Evolutionary conservation across 2,888 invertebrate genomes (phyloP), one percentile per base, ranked within the genome.

Genomic region (Drosophila mettleri): DNA sequence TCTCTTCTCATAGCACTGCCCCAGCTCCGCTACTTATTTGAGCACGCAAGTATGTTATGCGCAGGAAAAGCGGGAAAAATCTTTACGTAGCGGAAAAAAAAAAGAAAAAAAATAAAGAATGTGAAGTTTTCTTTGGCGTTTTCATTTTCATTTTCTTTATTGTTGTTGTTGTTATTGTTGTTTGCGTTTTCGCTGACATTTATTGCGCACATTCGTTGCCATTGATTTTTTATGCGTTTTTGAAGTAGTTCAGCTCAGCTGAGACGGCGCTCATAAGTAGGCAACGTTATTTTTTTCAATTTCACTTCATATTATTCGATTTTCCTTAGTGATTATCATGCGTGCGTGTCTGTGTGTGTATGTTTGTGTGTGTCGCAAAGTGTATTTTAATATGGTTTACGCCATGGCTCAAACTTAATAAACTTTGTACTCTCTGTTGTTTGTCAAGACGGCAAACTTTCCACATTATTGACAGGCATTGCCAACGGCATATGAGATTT

Each of bases 181-280:
- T 61, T 73, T 52, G 61, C 74, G 34, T 79, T 82, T 80, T 67
- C 69, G 64, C 89, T 80, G 82, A 86, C 89, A 83, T 89, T 83
- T 89, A 87, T 87, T 78, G 82, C 87, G 87, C 89, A 82, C 89
- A 82, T 82, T 76, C 73, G 67, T 69, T 72, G 73, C 77, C 84
- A 89, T 89, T 89, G 84, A 86, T 88, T 85, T 85, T 88, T 86
- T 88, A 89, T 89, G 84, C 80, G 67, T 69, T 79, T 85, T 88
- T 88, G 82, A 84, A 89, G 83, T 84, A 89, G 89, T 86, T 86
- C 67, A 70, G 58, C 76, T 66, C 45, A 45, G 58, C 80, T 64
- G 7, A 29, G 60, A 63, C 61, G 61, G 45, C 81, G 62, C 81
- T 51, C 74, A 77, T 83, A 86, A 88, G 87, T 82, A 80, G 65